phyloP scores from a whole-genome alignment of 2,888 invertebrate genomes.

The Polymixis flavicincta region DNA sequence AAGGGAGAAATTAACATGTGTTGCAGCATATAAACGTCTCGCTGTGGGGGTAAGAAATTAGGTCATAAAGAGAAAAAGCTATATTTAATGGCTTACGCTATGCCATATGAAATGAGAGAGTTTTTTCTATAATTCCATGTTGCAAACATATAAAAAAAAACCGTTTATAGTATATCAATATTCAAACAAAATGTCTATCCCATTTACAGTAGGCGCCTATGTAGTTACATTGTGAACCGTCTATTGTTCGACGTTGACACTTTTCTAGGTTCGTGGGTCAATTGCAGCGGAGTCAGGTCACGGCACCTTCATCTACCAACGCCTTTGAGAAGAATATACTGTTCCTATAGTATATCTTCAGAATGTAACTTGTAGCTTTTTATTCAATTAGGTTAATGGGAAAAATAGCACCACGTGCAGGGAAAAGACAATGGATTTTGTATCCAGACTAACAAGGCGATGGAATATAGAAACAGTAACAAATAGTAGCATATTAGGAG shows the following conservation, averaged over 20 bases:
- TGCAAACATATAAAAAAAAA: background rate
- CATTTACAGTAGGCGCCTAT: slow-evolving; percentile 1
- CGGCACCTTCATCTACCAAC: slow-evolving; percentile 28
- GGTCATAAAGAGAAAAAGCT: too few species aligned
- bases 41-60: too few species aligned
- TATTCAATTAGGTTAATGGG: slow-evolving; percentile 1
- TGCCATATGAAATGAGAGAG: background rate
- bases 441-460: background rate
- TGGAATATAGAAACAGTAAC: background rate
- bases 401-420: background rate
- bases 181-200: slow-evolving; percentile 12
- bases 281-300: slow-evolving; percentile 70
- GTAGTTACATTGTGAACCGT: slow-evolving; percentile 28
- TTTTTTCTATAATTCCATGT: background rate
- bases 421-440: too few species aligned
- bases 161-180: too few species aligned
- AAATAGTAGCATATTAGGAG: background rate
- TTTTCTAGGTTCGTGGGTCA: slow-evolving; percentile 79
- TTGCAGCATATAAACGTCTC: too few species aligned
- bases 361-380: background rate
- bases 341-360: background rate
- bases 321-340: slow-evolving; percentile 39
- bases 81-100: background rate
- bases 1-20: too few species aligned
- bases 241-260: slow-evolving; percentile 66